Evolutionary conservation across 2,888 invertebrate species (phyloP), one percentile per base, ranked within the genome.

Genomic region (Stramonita haemastoma): DNA sequence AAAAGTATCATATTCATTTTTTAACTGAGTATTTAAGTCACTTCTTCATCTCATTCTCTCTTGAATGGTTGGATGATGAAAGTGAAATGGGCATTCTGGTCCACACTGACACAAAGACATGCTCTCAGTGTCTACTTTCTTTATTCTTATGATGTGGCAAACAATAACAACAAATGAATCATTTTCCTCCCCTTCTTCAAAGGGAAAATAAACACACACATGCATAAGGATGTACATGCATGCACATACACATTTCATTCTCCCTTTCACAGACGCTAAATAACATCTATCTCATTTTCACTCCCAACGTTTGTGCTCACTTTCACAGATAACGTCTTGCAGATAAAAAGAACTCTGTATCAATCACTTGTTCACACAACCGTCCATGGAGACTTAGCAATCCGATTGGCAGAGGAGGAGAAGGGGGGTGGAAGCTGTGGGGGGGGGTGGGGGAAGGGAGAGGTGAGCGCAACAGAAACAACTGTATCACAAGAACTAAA

Each of bases 401-500:
- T 83, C 46, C 15, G 36, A 83, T 79, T 32, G 79, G 73, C 73
- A n/a, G 73, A n/a, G 73, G 73, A 73, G n/a, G 29, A 73, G 73
- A n/a, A 73, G n/a, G n/a, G 73, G 73, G n/a, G 73, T 26, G 73
- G 73, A 73, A 73, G n/a, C 26, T 26, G 73, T 19, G 77, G 77
- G 77, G 29, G 29, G n/a, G 77, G 0, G 34, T 73, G 73, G 73
- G 73, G n/a, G n/a, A 73, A n/a, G 73, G 79, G 22, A 11, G 34
- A 34, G 79, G 15, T 36, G 19, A 46, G 81, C 46, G 11, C 81
- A 32, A 79, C 29, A n/a, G 22, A 79, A 36, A 36, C 81, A 46
- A 83, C 36, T 83, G 81, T 83, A 83, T 83, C 81, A 83, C 81
- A 83, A 83, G 46, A 83, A 83, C 81, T 83, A 83, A 83, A 83